Conservation (phyloP, 2,113 vertebrate genomes). For the Oryzias javanicus region DNA sequence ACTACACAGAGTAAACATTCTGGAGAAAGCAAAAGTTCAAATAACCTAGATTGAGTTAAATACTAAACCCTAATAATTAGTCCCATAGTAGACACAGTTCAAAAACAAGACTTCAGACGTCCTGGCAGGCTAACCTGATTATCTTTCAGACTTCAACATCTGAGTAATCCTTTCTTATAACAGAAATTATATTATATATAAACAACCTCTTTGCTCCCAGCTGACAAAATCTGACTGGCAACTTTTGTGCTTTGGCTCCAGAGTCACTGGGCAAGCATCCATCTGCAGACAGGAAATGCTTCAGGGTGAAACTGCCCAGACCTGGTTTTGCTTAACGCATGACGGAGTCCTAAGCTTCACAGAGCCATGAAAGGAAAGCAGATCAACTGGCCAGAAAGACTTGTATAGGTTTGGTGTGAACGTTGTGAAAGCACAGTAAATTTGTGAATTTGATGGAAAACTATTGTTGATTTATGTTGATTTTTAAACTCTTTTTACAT, state of each 20-base stretch:
- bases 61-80: neutral
- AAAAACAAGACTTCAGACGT: neutral
- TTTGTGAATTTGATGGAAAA: neutral
- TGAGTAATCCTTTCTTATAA: constrained; percentile 18
- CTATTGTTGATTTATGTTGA: neutral
- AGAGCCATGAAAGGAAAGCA: constrained; percentile 12
- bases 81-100: neutral
- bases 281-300: constrained; percentile 63
- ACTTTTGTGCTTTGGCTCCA: constrained; percentile 32
- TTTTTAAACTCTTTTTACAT: no score
- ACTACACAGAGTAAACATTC: constrained; percentile 40
- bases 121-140: constrained; percentile 23
- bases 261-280: constrained; percentile 46
- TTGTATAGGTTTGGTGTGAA: constrained; percentile 8
- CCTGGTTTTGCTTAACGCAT: constrained; percentile 51
- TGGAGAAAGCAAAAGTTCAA: constrained; percentile 20
- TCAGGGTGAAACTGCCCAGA: constrained; percentile 40
- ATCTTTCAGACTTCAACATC: constrained; percentile 24
- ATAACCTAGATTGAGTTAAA: no score
- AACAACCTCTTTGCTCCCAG: constrained; percentile 43
- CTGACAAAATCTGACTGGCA: constrained; percentile 38
- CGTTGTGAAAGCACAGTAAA: neutral
- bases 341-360: constrained; percentile 50
- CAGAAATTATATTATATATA: constrained; percentile 35
- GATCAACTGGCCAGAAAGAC: constrained; percentile 20